A percentile compares a stretch with the other conserved stretches of the same genome.
phyloP scores from a whole-genome alignment of 2,797 vertebrate genomes.

The Peromyscus aztecus region DNA sequence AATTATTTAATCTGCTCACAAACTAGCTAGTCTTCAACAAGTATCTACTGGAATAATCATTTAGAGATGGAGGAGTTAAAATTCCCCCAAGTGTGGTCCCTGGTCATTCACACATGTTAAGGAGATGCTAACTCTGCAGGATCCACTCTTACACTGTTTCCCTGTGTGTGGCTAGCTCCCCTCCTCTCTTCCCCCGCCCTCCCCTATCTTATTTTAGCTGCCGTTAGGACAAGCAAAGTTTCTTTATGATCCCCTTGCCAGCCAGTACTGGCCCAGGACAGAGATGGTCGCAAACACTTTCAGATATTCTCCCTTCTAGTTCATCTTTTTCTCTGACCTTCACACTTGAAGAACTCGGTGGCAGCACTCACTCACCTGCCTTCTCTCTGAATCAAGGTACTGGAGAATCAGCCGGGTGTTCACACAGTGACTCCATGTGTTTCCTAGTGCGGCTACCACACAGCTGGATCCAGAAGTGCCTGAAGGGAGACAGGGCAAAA shows the following conservation, averaged over 20 bases:
- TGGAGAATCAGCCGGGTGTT: slow-evolving; percentile 92
- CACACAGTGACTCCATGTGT: slow-evolving; percentile 92
- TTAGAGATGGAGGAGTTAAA: slow-evolving; percentile 28
- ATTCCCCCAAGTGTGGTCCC: neutral
- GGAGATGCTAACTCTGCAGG: neutral
- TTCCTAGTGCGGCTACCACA: slow-evolving; percentile 91
- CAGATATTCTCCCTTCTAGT: neutral
- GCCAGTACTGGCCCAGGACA: neutral
- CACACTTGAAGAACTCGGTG: neutral
- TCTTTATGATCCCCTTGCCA: neutral
- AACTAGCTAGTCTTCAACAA: slow-evolving; percentile 32
- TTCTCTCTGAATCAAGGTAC: slow-evolving; percentile 85
- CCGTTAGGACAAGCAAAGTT: neutral
- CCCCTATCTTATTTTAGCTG: neutral
- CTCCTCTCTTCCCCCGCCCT: too few relatives aligned
- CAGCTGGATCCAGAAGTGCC: slow-evolving; percentile 85
- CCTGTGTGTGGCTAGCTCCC: neutral
- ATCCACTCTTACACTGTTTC: neutral
- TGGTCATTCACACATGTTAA: neutral
- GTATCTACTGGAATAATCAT: slow-evolving; percentile 3
- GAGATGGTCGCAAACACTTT: neutral
- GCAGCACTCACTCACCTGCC: slow-evolving; percentile 89
- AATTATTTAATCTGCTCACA: slow-evolving; percentile 28
- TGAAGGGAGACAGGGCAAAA: slow-evolving; percentile 77
- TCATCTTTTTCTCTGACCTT: neutral